phyloP scores from a whole-genome alignment of 1,140 invertebrate species.

The Sinonovacula constricta region DNA sequence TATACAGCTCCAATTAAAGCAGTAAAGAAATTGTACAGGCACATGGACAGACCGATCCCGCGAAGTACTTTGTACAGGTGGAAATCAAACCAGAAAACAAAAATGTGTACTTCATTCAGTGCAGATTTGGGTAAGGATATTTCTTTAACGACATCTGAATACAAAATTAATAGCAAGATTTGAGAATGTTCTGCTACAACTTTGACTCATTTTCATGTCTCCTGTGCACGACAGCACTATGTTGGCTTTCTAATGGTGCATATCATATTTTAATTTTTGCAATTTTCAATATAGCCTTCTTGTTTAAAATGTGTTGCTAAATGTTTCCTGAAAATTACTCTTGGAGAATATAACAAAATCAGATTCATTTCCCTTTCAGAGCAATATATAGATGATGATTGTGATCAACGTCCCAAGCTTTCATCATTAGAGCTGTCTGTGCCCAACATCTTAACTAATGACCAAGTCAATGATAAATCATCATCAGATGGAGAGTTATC shows the following conservation, averaged over 20 bases:
- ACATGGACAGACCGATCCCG: conserved; percentile 8
- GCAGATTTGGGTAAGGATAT: conserved; percentile 14
- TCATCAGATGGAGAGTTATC: conserved; percentile 24
- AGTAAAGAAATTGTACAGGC: conserved; percentile 10
- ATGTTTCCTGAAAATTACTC: conserved; percentile 8
- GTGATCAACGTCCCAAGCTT: conserved; percentile 8
- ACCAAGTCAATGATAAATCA: conserved; percentile 14
- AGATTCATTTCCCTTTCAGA: conserved; percentile 17
- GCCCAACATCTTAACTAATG: conserved; percentile 18
- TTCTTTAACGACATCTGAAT: conserved; percentile 8
- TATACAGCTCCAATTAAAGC: conserved; percentile 10
- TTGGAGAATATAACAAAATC: conserved; percentile 12
- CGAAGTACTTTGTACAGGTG: conserved; percentile 11
- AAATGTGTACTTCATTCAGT: conserved; percentile 7
- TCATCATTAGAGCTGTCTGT: conserved; percentile 13
- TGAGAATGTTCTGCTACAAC: conserved; percentile 1
- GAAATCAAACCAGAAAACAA: conserved; percentile 17
- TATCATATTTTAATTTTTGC: conserved; percentile 11
- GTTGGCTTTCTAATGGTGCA: conserved; percentile 11
- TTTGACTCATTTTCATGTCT: conserved; percentile 7
- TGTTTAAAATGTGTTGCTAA: conserved; percentile 10
- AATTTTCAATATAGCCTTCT: conserved; percentile 7
- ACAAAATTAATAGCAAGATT: conserved; percentile 12
- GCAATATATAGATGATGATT: conserved; percentile 10
- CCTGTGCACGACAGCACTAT: conserved; percentile 6